Evolutionary conservation across 2,888 invertebrate species (phyloP).

Genomic region (Latheticus oryzae): DNA sequence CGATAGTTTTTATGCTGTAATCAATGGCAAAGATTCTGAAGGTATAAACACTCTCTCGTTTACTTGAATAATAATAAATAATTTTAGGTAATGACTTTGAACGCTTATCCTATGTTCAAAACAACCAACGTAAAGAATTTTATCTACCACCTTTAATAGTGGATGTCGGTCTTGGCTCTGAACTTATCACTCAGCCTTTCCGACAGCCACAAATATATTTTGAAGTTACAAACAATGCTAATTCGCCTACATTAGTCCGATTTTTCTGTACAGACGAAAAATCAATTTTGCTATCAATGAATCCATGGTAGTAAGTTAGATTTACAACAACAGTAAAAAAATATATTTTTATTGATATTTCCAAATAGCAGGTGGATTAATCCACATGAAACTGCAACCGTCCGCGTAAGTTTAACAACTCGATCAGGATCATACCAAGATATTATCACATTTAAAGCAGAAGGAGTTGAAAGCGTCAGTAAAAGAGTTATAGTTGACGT

Average conservation of each 20-base stretch:
- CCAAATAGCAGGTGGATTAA: constrained; percentile 50
- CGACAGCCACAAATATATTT: constrained; percentile 69
- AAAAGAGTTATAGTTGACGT: constrained; percentile 66
- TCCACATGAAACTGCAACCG: constrained; percentile 69
- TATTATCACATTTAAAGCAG: constrained; percentile 73
- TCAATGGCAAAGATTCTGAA: constrained; percentile 56
- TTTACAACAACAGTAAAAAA: constrained; percentile 15
- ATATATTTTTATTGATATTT: constrained; percentile 1
- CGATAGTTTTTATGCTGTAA: constrained; percentile 52
- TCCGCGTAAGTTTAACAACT: constrained; percentile 65
- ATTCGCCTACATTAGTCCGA: constrained; percentile 68
- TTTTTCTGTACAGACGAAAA: constrained; percentile 74
- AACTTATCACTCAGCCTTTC: constrained; percentile 64
- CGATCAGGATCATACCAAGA: constrained; percentile 68
- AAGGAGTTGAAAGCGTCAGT: constrained; percentile 62
- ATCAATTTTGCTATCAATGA: constrained; percentile 69
- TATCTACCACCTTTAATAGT: constrained; percentile 57
- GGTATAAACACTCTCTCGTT: constrained; percentile 46
- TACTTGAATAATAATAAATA: too few species aligned
- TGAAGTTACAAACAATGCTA: constrained; percentile 79
- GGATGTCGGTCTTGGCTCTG: constrained; percentile 66
- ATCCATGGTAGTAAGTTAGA: constrained; percentile 70
- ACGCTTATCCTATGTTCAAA: constrained; percentile 52
- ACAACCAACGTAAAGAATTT: constrained; percentile 44
- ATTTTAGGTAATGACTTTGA: constrained; percentile 55